These are phyloP conservation scores for Chelmon rostratus DNA, from an alignment of 2,797 vertebrate genomes.

Conservation along the genomic window DNA sequence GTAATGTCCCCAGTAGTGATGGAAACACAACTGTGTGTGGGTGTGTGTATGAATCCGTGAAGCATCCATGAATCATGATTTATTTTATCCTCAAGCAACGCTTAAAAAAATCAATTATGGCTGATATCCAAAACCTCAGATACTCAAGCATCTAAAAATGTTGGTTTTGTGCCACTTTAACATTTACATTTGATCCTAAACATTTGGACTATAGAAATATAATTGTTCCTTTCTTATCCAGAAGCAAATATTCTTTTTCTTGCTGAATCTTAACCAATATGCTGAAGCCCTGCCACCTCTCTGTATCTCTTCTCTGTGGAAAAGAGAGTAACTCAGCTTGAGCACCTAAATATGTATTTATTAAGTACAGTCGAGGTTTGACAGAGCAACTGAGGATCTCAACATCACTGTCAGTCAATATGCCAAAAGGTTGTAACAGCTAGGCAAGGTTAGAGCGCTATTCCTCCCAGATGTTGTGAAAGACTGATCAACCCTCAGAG, in stretches of 20 bases:
- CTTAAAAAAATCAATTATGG: background rate
- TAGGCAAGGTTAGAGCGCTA: constrained; percentile 15
- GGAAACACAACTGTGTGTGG: too few relatives aligned
- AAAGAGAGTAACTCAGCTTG: background rate
- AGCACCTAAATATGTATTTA: constrained; percentile 20
- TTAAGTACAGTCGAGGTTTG: constrained; percentile 7
- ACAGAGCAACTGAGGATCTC: constrained; percentile 8
- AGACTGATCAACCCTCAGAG: constrained; percentile 33
- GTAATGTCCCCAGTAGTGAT: too few relatives aligned
- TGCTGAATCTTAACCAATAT: background rate
- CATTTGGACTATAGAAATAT: background rate
- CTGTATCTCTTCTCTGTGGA: background rate
- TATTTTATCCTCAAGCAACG: background rate
- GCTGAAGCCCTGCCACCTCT: background rate
- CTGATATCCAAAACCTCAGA: background rate
- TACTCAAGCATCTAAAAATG: background rate
- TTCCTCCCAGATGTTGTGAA: constrained; percentile 50
- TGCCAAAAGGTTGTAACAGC: constrained; percentile 18
- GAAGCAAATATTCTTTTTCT: background rate
- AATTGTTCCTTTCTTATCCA: background rate
- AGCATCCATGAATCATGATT: too few relatives aligned
- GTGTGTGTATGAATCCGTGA: too few relatives aligned
- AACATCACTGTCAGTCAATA: background rate
- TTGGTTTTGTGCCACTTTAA: background rate
- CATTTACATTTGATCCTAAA: background rate